Evolutionary conservation across 2,797 vertebrate species (phyloP).

Genomic region (Eupleurogrammus muticus): DNA sequence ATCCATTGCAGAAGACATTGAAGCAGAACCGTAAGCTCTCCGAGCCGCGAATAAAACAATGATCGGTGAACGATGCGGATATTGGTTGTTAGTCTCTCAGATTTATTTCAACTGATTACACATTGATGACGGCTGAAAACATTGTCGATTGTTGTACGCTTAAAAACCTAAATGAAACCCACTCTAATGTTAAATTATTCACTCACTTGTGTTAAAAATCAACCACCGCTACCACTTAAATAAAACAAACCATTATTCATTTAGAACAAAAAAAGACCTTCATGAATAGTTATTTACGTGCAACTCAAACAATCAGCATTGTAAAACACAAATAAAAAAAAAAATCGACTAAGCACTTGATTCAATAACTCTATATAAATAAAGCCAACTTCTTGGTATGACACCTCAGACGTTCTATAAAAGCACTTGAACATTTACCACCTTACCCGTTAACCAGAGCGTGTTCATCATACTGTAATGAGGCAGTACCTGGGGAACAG

Average conservation of each 20-base stretch:
- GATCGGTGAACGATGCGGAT: not conserved
- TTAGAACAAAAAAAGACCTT: conserved; percentile 63
- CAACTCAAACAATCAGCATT: conserved; percentile 29
- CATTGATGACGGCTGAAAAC: conserved; percentile 28
- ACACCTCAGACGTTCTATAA: conserved; percentile 16
- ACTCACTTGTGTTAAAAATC: conserved; percentile 36
- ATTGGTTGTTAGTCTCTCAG: not conserved
- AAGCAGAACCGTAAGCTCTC: not conserved
- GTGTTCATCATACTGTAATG: conserved; percentile 19
- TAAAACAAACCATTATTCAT: conserved; percentile 3
- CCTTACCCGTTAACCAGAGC: not conserved
- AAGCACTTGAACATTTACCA: conserved; percentile 1
- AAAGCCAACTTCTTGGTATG: conserved; percentile 24
- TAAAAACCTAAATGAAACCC: conserved; percentile 38
- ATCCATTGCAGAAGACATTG: not conserved
- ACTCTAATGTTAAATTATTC: conserved; percentile 38
- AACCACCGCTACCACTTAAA: conserved; percentile 32
- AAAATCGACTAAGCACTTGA: conserved; percentile 19
- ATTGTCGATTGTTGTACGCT: conserved; percentile 17
- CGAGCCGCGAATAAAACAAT: conserved; percentile 17
- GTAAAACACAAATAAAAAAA: conserved; percentile 27
- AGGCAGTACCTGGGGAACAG: conserved; percentile 35
- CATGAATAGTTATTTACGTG: conserved; percentile 38
- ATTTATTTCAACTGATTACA: conserved; percentile 61
- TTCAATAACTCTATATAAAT: conserved; percentile 38